phyloP scores from a whole-genome alignment of 2,113 vertebrate species.

The Urocitellus parryii region DNA sequence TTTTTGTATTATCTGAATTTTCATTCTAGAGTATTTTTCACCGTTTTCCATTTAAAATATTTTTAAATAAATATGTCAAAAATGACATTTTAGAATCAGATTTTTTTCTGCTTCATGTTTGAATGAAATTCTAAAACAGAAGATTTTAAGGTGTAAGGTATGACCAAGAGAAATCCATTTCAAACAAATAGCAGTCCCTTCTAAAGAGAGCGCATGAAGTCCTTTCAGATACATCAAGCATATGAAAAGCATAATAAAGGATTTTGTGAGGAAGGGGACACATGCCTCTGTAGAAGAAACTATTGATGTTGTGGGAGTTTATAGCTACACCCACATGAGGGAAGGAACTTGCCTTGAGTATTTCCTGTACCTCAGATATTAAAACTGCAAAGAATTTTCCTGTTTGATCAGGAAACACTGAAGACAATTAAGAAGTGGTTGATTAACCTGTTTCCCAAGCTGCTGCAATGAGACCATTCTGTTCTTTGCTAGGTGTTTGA shows the following conservation, averaged over 20 bases:
- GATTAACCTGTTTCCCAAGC: background rate
- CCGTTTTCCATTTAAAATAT: background rate
- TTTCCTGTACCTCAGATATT: background rate
- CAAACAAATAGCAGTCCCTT: background rate
- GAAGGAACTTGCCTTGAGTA: background rate
- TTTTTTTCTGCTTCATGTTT: background rate
- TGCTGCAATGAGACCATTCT: background rate
- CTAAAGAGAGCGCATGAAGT: background rate
- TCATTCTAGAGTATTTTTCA: background rate
- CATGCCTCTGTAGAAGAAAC: background rate
- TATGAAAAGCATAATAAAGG: background rate
- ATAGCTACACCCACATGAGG: background rate
- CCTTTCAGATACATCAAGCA: background rate
- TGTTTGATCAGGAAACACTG: background rate
- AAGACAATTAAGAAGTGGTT: background rate
- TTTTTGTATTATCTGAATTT: background rate
- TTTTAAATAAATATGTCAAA: background rate
- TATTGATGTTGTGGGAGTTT: background rate
- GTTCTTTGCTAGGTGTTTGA: background rate
- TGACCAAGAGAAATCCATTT: no score
- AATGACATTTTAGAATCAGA: background rate
- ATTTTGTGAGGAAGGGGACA: background rate
- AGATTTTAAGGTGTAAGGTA: background rate
- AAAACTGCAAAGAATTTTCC: background rate
- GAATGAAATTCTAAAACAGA: background rate